phyloP scores from a whole-genome alignment of 2,797 vertebrate genomes.

The Rousettus madagascariensis region DNA sequence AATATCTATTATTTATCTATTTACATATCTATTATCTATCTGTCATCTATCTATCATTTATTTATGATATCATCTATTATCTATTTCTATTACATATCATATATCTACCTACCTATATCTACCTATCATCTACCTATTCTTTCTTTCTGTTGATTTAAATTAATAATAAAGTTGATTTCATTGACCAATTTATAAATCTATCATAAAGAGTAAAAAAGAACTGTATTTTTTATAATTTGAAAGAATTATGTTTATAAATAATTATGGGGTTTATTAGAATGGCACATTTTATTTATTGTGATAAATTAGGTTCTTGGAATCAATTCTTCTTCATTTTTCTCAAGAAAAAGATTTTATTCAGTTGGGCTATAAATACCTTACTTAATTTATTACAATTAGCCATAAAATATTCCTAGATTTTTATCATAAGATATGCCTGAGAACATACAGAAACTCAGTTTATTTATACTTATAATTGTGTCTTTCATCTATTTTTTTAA shows the following conservation, averaged over 20 bases:
- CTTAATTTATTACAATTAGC: constrained; percentile 13
- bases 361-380: not conserved
- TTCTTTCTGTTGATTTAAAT: not conserved
- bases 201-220: not conserved
- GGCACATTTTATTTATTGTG: not conserved
- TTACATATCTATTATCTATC: not conserved
- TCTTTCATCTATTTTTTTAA: not conserved
- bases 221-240: not conserved
- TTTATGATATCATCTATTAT: not conserved
- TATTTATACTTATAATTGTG: not conserved
- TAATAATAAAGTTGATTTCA: not conserved
- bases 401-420: not conserved
- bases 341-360: not conserved
- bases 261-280: constrained; percentile 6
- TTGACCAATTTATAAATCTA: not conserved
- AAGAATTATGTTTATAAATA: not conserved
- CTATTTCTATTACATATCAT: not conserved
- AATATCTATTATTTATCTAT: not conserved
- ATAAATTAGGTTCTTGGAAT: not conserved
- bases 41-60: not conserved
- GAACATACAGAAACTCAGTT: not conserved
- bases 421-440: not conserved
- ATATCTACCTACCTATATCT: no score
- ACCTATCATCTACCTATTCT: not conserved
- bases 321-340: not conserved